Evolutionary conservation across 2,888 invertebrate species (phyloP), one percentile per base, ranked within the genome.

Genomic region (Epinotia bilunana): DNA sequence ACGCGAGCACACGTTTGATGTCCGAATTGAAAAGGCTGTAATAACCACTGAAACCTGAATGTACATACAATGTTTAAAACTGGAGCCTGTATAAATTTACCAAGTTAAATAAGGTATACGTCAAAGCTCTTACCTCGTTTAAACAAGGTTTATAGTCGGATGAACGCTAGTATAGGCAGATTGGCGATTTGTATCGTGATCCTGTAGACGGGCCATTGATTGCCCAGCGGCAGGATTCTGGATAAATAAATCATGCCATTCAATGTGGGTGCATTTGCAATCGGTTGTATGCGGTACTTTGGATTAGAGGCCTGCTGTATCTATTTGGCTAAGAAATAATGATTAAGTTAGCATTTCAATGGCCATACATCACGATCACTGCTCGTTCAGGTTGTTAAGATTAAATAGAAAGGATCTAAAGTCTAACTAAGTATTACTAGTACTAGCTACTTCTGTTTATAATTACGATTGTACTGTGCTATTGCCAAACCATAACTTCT

Each of bases 1-100:
- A 86, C 86, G 83, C 84, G 77, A 80, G 39, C 12, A 46, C 55
- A 62, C 68, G 18, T 39, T 33, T 13, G 33, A n/a, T n/a, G 7
- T n/a, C 16, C 28, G 13, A 69, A 46, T 9, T 20, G 12, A 46
- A 46, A 69, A 69, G 23, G n/a, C 16, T 20, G 2, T 60, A 69
- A 60, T 23, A 3, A 46, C n/a, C 58, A 23, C 4, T 43, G 9
- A 46, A 46, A 23, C 28, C 23, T 6, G n/a, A 69, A 69, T 4
- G 53, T 23, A 28, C 4, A 28, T 57, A 46, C n/a, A 12, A 28
- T 28, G 5, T 65, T 23, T 39, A n/a, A 46, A n/a, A 58, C 7
- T 58, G 23, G 6, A n/a, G n/a, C 33, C n/a, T 60, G n/a, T 20
- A 33, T 18, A 65, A 33, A 18, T 53, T 6, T 65, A 23, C 68